These are phyloP conservation scores for Glaucidium brasilianum DNA, from an alignment of 2,113 vertebrate species.

Conservation along the genomic window DNA sequence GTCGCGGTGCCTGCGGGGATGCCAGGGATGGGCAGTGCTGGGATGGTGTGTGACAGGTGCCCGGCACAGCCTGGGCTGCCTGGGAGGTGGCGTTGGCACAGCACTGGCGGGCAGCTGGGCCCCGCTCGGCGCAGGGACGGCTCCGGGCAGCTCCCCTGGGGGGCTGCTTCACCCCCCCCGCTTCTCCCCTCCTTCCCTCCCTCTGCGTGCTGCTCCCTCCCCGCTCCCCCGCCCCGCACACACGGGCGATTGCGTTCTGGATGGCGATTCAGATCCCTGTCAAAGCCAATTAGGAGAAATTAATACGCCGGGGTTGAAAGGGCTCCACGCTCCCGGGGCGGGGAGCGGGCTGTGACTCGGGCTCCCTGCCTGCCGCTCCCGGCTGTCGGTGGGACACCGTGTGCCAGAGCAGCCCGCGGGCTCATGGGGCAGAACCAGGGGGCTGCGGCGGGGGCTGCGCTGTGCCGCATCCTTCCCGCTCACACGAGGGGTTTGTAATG, in stretches of 20 bases:
- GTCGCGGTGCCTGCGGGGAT: neutral
- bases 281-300: slow-evolving; percentile 62
- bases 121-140: neutral
- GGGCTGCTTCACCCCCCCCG: neutral
- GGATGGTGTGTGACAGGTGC: neutral
- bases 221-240: neutral
- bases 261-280: slow-evolving; percentile 30
- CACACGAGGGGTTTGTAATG: neutral
- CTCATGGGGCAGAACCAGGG: neutral
- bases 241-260: neutral
- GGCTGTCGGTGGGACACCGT: neutral
- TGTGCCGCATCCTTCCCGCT: neutral
- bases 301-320: slow-evolving; percentile 24
- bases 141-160: neutral
- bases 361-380: neutral
- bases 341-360: neutral
- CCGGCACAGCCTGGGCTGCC: neutral
- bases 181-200: neutral
- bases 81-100: neutral
- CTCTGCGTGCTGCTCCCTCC: neutral
- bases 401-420: neutral
- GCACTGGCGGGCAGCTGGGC: neutral
- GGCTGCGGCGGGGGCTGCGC: neutral
- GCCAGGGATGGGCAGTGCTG: fast-evolving
- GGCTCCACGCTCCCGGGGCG: neutral